These are phyloP conservation scores for Smutsia temminckii DNA, from an alignment of 2,797 vertebrate genomes.

Conservation along the genomic window DNA sequence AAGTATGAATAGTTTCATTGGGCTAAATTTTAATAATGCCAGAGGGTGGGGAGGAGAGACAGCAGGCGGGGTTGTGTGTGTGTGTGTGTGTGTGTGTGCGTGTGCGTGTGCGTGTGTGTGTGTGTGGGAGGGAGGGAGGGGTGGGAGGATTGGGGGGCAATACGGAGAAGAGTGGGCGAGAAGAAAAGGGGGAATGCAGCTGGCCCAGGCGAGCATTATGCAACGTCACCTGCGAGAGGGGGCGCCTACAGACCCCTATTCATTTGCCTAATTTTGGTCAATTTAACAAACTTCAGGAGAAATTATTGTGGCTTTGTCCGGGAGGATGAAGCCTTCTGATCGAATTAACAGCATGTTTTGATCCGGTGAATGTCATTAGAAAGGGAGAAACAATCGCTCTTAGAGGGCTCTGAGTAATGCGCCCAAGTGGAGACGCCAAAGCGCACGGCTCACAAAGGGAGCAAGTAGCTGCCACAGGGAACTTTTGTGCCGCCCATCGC, in stretches of 20 bases:
- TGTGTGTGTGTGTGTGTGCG: conserved; percentile 85
- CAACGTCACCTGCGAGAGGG: conserved; percentile 97
- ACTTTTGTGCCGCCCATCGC: conserved; percentile 99
- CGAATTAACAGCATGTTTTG: conserved; percentile 99
- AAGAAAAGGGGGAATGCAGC: conserved; percentile 99
- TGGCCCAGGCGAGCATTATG: conserved; percentile 97
- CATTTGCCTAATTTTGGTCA: conserved; percentile 99
- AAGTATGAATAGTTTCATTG: conserved; percentile 98
- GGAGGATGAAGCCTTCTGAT: conserved; percentile 99
- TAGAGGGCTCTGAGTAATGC: conserved; percentile 97
- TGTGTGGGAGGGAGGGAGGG: conserved; percentile 68
- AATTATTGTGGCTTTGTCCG: conserved; percentile 99
- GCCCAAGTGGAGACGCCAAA: conserved; percentile 98
- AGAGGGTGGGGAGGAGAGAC: conserved; percentile 82
- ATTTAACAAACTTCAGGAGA: conserved; percentile 99
- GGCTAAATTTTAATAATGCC: conserved; percentile 99
- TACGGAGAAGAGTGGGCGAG: conserved; percentile 89
- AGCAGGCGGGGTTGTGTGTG: conserved; percentile 90
- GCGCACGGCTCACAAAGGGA: conserved; percentile 97
- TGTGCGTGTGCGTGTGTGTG: not conserved
- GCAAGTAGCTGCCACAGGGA: conserved; percentile 96
- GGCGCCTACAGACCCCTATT: conserved; percentile 98
- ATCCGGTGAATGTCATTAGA: conserved; percentile 99
- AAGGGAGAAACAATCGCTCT: conserved; percentile 99
- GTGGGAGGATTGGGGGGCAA: conserved; percentile 90